These are phyloP conservation scores for Colinus virginianus DNA, from an alignment of 2,113 vertebrate species.

Conservation along the genomic window DNA sequence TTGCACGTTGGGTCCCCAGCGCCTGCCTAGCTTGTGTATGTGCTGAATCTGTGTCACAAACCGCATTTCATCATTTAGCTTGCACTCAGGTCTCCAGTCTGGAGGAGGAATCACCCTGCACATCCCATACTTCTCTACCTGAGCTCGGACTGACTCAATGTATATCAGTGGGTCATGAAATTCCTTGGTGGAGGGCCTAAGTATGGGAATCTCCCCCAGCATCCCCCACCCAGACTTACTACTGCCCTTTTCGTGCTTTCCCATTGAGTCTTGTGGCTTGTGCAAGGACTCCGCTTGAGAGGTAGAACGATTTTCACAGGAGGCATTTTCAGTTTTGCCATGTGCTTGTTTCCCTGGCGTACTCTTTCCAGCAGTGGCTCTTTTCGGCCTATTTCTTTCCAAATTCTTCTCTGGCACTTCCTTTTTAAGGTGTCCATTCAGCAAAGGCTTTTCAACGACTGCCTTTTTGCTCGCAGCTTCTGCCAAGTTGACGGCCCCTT, in stretches of 20 bases:
- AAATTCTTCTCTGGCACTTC: slow-evolving; percentile 81
- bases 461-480: slow-evolving; percentile 89
- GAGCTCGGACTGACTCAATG: slow-evolving; percentile 91
- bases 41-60: slow-evolving; percentile 98
- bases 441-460: slow-evolving; percentile 77
- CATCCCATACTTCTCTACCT: slow-evolving; percentile 92
- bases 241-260: slow-evolving; percentile 86
- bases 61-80: slow-evolving; percentile 98
- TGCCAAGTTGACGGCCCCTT: slow-evolving; percentile 73
- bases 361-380: slow-evolving; percentile 90
- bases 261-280: slow-evolving; percentile 85
- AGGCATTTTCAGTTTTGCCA: slow-evolving; percentile 88
- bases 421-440: slow-evolving; percentile 86
- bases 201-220: slow-evolving; percentile 90
- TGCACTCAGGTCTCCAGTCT: slow-evolving; percentile 99
- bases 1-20: slow-evolving; percentile 99
- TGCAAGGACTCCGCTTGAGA: slow-evolving; percentile 92
- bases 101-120: slow-evolving; percentile 94
- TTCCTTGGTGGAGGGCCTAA: slow-evolving; percentile 90
- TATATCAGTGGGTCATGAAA: slow-evolving; percentile 98
- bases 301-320: slow-evolving; percentile 92
- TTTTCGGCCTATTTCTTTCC: slow-evolving; percentile 88
- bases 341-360: slow-evolving; percentile 91
- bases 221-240: slow-evolving; percentile 86
- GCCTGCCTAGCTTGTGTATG: slow-evolving; percentile 96